phyloP scores from a whole-genome alignment of 2,888 invertebrate genomes.

The Ormyrus thymus region DNA sequence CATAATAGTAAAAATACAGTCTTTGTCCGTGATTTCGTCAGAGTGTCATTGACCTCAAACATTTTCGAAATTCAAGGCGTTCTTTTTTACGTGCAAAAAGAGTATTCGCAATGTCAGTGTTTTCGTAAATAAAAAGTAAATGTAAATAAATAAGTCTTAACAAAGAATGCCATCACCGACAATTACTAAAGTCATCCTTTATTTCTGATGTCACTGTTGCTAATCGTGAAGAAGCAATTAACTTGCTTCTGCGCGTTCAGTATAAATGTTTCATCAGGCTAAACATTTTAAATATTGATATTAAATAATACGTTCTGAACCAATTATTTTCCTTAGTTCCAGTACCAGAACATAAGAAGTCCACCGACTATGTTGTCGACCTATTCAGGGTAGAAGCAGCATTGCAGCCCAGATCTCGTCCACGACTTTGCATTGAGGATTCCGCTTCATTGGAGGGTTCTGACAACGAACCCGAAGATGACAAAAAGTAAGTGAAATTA shows the following conservation, averaged over 20 bases:
- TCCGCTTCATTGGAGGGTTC: constrained; percentile 61
- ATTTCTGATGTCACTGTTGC: background rate
- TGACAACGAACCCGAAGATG: constrained; percentile 66
- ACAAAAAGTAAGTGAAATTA: constrained; percentile 64
- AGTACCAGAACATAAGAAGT: constrained; percentile 81
- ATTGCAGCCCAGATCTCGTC: constrained; percentile 75
- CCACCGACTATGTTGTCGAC: constrained; percentile 83
- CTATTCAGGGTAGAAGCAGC: constrained; percentile 80
- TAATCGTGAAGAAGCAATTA: background rate
- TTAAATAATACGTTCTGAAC: background rate
- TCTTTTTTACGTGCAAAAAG: background rate
- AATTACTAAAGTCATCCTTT: background rate
- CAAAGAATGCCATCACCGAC: background rate
- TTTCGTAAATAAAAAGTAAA: background rate
- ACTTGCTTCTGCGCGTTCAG: background rate
- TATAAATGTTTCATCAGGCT: background rate
- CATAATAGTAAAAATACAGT: too few relatives aligned
- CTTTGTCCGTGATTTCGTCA: too few relatives aligned
- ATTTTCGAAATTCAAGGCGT: too few relatives aligned
- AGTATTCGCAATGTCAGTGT: background rate
- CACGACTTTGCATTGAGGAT: constrained; percentile 67
- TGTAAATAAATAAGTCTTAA: background rate
- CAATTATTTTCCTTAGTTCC: constrained; percentile 70
- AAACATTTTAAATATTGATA: background rate
- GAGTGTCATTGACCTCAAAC: too few relatives aligned